phyloP scores from a whole-genome alignment of 2,113 vertebrate species.

The Urocynchramus pylzowi region DNA sequence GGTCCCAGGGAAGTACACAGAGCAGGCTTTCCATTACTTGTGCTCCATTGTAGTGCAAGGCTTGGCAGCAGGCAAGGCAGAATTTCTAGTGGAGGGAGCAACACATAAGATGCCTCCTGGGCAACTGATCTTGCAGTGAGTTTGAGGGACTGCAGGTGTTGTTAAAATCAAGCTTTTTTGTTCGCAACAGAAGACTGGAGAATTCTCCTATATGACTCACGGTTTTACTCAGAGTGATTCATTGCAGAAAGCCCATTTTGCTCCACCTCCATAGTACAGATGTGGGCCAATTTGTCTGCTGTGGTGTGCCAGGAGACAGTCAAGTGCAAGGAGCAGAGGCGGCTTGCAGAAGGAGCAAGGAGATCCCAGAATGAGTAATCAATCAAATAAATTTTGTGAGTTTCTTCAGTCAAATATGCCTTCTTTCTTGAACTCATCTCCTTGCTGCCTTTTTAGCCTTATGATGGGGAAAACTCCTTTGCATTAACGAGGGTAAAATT shows the following conservation, averaged over 20 bases:
- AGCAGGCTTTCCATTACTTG: background rate
- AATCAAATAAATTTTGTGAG: background rate
- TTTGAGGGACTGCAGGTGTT: background rate
- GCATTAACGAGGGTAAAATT: background rate
- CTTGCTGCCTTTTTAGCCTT: background rate
- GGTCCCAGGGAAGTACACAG: rapidly evolving
- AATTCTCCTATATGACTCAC: background rate
- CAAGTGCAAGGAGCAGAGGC: background rate
- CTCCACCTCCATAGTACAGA: background rate
- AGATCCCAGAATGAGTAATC: background rate
- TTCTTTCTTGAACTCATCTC: background rate
- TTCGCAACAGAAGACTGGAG: background rate
- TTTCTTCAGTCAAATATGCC: background rate
- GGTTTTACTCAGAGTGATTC: background rate
- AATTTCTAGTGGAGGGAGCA: background rate
- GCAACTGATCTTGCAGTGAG: background rate
- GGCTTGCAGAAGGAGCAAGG: background rate
- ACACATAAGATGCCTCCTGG: background rate
- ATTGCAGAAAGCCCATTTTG: background rate
- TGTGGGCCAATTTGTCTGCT: background rate
- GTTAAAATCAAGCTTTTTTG: background rate
- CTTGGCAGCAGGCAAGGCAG: background rate
- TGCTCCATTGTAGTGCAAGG: background rate
- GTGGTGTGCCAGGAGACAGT: background rate
- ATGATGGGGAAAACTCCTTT: background rate